Evolutionary conservation across 1,140 invertebrate genomes (phyloP).

Genomic region (Saccostrea glomerata): DNA sequence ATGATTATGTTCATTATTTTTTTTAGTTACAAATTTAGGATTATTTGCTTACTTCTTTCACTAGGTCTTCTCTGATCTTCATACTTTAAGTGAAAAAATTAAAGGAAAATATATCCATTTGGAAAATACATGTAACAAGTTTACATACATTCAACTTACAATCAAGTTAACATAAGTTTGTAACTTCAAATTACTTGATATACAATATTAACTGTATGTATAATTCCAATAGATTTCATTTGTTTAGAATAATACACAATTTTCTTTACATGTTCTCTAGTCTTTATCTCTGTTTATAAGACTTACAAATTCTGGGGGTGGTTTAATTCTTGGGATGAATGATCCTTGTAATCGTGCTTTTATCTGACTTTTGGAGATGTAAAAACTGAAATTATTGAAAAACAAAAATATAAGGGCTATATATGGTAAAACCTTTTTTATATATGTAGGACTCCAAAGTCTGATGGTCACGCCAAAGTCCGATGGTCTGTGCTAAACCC

Average conservation of each 20-base stretch:
- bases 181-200: too few relatives aligned
- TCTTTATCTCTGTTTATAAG: too few relatives aligned
- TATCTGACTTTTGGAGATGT: conserved; percentile 95
- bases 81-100: neutral
- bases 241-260: too few relatives aligned
- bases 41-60: neutral
- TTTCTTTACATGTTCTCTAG: too few relatives aligned
- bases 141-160: too few relatives aligned
- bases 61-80: neutral
- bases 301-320: conserved; percentile 71
- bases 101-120: neutral
- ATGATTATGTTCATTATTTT: neutral
- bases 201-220: too few relatives aligned
- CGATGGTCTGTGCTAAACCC: too few relatives aligned
- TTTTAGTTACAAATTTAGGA: neutral
- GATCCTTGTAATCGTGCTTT: conserved; percentile 84
- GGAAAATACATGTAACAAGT: too few relatives aligned
- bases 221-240: too few relatives aligned
- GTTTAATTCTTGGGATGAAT: conserved; percentile 95
- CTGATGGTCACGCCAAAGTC: too few relatives aligned
- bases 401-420: neutral
- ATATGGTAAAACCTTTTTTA: neutral
- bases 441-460: too few relatives aligned
- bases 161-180: too few relatives aligned
- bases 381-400: conserved; percentile 85